Evolutionary conservation across 1,140 invertebrate species (phyloP), one percentile per base, ranked within the genome.

Genomic region (Pseudomyrmex concolor): DNA sequence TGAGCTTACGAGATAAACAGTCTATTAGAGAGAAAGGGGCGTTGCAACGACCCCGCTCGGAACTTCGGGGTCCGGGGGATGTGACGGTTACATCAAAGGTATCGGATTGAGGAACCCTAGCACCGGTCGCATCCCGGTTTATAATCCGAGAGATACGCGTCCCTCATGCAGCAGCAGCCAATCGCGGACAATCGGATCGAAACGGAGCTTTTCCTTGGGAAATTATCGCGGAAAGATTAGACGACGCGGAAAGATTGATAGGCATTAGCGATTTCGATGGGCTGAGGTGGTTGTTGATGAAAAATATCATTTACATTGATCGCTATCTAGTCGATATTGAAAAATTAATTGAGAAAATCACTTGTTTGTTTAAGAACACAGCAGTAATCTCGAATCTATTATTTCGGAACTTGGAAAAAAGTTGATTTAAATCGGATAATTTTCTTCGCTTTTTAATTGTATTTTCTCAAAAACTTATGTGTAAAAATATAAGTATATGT

Each of bases 1-100:
- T 85, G 55, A 81, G 87, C 89, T 92, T 91, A 86, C 78, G 91
- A 91, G 91, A 92, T 92, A 93, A 92, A 92, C 90, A 92, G 91
- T 91, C 92, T 93, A 93, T 91, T 89, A 90, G 91, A 89, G 87
- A 59, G 54, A 22, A 80, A 54, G 66, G 54, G 10, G n/a, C 66
- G 85, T 83, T 78, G 82, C 85, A 83, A n/a, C 45, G 76, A 74
- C 82, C 76, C 87, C 73, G 34, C 55, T 71, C 43, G 83, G 88
- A 81, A 81, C 68, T 87, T 87, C 13, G 54, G 68, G 25, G 45
- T 45, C 22, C 71, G 55, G 48, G 85, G 55, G 71, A 34, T 84
- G 88, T 91, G 92, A 90, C 86, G 88, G 90, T 83, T 85, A 91
- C 90, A 92, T 92, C 91, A 92, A 92, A 92, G 91, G 89, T 92